Percentiles rank a stretch among this genome's conserved stretches.
These are phyloP conservation scores for Neoniphon sammara DNA, from an alignment of 2,797 vertebrate species.

Conservation along the genomic window DNA sequence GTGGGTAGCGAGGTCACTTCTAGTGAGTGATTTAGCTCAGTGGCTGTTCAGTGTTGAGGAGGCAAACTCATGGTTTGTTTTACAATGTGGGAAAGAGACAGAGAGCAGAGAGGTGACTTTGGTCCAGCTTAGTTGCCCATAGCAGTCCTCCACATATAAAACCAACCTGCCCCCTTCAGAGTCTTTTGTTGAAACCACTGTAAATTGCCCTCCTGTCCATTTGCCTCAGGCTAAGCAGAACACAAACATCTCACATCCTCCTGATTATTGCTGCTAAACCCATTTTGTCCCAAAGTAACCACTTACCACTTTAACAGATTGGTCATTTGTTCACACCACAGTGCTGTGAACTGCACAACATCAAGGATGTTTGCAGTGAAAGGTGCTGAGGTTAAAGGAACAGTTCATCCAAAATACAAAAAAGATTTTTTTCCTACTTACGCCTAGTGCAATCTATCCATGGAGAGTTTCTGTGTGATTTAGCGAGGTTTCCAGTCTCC, in stretches of 20 bases:
- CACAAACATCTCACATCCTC: constrained; percentile 29
- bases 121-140: constrained; percentile 51
- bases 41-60: constrained; percentile 56
- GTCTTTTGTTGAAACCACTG: constrained; percentile 14
- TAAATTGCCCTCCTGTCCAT: constrained; percentile 26
- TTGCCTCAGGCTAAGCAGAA: constrained; percentile 8
- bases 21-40: constrained; percentile 57
- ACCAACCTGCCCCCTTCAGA: constrained; percentile 10
- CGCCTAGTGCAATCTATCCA: too few relatives aligned
- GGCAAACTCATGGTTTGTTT: constrained; percentile 64
- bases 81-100: constrained; percentile 53
- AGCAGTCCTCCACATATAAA: constrained; percentile 32
- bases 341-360: background rate
- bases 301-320: constrained; percentile 5
- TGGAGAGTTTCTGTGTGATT: too few relatives aligned
- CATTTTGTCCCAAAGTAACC: constrained; percentile 14
- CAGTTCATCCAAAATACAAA: too few relatives aligned
- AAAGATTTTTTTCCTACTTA: too few relatives aligned
- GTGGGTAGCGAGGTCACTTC: constrained; percentile 51
- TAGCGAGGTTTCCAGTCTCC: too few relatives aligned
- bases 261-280: constrained; percentile 4
- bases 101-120: constrained; percentile 67
- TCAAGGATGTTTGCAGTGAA: background rate
- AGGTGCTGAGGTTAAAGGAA: background rate
- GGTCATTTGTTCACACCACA: background rate